Conservation (phyloP, 2,888 invertebrate genomes). For the Nephrotoma appendiculata region DNA sequence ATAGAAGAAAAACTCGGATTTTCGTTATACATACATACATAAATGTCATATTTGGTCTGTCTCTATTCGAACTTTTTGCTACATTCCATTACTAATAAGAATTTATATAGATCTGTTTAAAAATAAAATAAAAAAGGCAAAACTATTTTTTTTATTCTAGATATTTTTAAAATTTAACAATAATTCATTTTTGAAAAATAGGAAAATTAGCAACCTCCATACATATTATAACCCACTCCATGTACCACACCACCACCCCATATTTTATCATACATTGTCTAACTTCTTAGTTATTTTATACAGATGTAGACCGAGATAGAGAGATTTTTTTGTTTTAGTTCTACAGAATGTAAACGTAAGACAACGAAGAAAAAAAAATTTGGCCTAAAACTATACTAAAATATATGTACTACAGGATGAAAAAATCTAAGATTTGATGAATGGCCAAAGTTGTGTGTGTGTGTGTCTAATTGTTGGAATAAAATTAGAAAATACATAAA, state of each 20-base stretch:
- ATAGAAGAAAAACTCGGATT: background rate
- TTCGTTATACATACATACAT: background rate
- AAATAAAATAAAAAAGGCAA: background rate
- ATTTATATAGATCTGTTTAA: background rate
- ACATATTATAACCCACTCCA: background rate
- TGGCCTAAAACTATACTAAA: constrained; percentile 1
- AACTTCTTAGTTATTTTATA: background rate
- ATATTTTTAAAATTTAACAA: background rate
- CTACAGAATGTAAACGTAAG: background rate
- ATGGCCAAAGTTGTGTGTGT: constrained; percentile 12
- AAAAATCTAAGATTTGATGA: constrained; percentile 8
- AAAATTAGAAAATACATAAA: constrained; percentile 5
- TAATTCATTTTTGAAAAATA: background rate
- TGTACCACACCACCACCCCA: background rate
- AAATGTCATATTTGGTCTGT: background rate
- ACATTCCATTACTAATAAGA: background rate
- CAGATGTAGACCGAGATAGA: background rate
- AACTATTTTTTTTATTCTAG: background rate
- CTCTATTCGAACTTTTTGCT: background rate
- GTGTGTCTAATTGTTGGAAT: constrained; percentile 11
- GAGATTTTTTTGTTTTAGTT: background rate
- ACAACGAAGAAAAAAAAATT: background rate
- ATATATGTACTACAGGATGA: background rate
- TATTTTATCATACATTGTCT: background rate
- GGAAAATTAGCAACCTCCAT: background rate